A percentile compares a stretch with the other conserved stretches of the same genome.
Evolutionary conservation across 2,888 invertebrate species (phyloP).

Genomic region (Mesochorus sp.): DNA sequence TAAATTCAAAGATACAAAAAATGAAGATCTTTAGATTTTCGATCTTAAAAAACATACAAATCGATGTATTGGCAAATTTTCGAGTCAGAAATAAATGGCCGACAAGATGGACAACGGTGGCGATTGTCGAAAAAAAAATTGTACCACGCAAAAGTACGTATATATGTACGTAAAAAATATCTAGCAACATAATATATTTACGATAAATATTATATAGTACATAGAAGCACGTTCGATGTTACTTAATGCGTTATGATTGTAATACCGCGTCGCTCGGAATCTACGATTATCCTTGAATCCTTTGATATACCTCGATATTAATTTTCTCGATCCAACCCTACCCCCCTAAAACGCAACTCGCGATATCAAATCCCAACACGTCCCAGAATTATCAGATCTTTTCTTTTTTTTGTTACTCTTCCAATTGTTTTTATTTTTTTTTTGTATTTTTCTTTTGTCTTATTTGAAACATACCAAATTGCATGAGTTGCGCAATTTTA

Average conservation of each 20-base stretch:
- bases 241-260: conserved; percentile 58
- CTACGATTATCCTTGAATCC: conserved; percentile 54
- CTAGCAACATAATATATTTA: conserved; percentile 31
- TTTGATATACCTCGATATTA: neutral
- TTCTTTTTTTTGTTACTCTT: neutral
- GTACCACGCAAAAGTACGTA: conserved; percentile 3
- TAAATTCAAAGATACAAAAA: no score
- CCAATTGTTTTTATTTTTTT: conserved; percentile 18
- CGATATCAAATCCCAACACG: neutral
- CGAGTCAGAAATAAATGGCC: neutral
- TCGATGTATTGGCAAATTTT: neutral
- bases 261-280: conserved; percentile 56
- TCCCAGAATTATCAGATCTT: neutral
- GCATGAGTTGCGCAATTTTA: conserved; percentile 78
- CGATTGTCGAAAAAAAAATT: neutral
- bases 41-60: no score
- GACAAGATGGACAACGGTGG: no score
- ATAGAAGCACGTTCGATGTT: conserved; percentile 63
- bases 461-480: conserved; percentile 57
- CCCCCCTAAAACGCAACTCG: neutral
- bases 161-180: conserved; percentile 18
- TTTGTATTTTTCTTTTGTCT: conserved; percentile 38
- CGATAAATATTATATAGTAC: conserved; percentile 50
- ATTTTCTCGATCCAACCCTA: conserved; percentile 16
- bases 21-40: no score